phyloP scores from a whole-genome alignment of 2,888 invertebrate species.

The Volucella zonaria region DNA sequence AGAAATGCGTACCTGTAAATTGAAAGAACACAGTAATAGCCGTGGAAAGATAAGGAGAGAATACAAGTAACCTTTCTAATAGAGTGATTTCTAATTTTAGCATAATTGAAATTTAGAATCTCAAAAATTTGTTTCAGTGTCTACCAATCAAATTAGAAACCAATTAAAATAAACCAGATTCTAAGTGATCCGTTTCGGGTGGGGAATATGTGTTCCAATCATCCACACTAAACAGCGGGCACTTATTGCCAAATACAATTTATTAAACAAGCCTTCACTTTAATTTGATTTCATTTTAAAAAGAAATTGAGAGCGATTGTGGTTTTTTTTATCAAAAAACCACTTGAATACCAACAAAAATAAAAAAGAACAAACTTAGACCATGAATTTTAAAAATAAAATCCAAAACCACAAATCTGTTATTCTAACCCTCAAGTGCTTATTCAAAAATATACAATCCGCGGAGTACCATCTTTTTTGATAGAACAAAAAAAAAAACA shows the following conservation, averaged over 20 bases:
- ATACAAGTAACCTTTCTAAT: too few relatives aligned
- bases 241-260: conserved; percentile 14
- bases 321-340: conserved; percentile 22
- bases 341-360: conserved; percentile 13
- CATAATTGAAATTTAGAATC: too few relatives aligned
- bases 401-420: conserved; percentile 1
- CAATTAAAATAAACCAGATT: too few relatives aligned
- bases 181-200: too few relatives aligned
- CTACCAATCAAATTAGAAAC: too few relatives aligned
- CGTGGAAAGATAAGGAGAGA: too few relatives aligned
- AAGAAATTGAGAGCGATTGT: conserved; percentile 31
- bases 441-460: conserved; percentile 13
- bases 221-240: not conserved
- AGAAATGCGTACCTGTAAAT: too few relatives aligned
- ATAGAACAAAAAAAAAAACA: too few relatives aligned
- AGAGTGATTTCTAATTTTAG: too few relatives aligned
- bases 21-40: too few relatives aligned
- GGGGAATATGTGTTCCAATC: not conserved
- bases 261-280: conserved; percentile 39
- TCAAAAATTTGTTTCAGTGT: too few relatives aligned
- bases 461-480: not conserved
- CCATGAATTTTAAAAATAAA: not conserved
- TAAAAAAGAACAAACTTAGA: not conserved
- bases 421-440: conserved; percentile 3
- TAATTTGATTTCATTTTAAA: conserved; percentile 17